These are phyloP conservation scores for Sceloporus undulatus DNA, from an alignment of 2,113 vertebrate genomes.

Conservation along the genomic window DNA sequence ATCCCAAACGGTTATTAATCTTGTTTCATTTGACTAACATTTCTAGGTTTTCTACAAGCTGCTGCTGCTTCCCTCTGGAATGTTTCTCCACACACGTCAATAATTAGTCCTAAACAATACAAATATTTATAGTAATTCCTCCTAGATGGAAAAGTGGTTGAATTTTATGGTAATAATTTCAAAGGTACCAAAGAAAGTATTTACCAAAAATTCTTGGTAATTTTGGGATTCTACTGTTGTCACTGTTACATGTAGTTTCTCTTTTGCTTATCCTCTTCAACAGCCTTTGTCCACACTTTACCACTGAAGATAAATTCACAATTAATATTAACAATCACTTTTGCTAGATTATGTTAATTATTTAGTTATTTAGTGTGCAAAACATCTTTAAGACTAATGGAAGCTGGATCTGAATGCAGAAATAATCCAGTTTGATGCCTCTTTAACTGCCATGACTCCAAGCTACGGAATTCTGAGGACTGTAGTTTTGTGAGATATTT, in stretches of 20 bases:
- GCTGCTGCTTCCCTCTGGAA: constrained; percentile 12
- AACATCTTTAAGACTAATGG: too few species aligned
- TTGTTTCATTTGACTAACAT: constrained; percentile 11
- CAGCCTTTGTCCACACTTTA: background rate
- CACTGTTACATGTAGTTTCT: background rate
- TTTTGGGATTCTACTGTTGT: background rate
- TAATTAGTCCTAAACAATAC: background rate
- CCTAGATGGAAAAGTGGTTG: background rate
- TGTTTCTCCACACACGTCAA: background rate
- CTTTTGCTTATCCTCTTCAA: background rate
- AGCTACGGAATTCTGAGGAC: too few species aligned
- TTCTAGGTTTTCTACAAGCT: constrained; percentile 21
- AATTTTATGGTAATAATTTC: background rate
- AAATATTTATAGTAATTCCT: constrained; percentile 12
- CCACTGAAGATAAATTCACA: background rate
- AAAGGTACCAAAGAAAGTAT: background rate
- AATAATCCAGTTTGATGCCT: too few species aligned
- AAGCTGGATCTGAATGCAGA: too few species aligned
- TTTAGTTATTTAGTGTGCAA: too few species aligned
- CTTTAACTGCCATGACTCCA: too few species aligned
- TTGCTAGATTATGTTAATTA: too few species aligned
- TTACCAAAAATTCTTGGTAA: background rate
- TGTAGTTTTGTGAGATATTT: too few species aligned
- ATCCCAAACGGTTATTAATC: constrained; percentile 4
- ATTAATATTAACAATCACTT: too few species aligned